Evolutionary conservation across 2,113 vertebrate genomes (phyloP).

Genomic region (Grallaria varia): DNA sequence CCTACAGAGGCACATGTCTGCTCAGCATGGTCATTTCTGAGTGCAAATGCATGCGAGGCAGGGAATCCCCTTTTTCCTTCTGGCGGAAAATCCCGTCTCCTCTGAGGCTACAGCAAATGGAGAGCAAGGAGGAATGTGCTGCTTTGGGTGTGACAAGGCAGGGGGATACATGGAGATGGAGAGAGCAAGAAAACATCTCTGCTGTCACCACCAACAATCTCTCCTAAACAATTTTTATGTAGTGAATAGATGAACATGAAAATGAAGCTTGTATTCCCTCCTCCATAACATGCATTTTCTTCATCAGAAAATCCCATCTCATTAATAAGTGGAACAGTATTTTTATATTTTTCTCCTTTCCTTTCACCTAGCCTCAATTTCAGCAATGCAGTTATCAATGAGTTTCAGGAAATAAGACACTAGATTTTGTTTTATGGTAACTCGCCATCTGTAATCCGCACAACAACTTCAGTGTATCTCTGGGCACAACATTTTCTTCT

Average conservation of each 20-base stretch:
- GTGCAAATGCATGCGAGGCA: fast-evolving
- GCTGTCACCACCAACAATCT: neutral
- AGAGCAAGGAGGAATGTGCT: neutral
- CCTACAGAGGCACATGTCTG: neutral
- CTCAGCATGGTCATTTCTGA: neutral
- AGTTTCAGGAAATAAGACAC: neutral
- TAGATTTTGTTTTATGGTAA: neutral
- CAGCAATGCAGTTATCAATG: neutral
- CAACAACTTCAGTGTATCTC: neutral
- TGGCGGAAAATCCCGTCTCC: neutral
- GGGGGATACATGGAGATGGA: neutral
- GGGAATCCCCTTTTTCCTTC: neutral
- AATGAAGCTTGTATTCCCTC: neutral
- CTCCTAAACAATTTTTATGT: neutral
- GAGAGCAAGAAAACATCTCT: neutral
- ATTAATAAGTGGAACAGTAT: neutral
- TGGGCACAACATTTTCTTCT: neutral
- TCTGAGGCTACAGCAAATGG: neutral
- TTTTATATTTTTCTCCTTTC: neutral
- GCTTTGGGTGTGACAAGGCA: neutral
- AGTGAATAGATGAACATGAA: neutral
- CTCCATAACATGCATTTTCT: neutral
- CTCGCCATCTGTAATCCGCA: neutral
- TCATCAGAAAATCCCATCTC: neutral
- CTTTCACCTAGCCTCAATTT: neutral